Conservation (phyloP, 2,113 vertebrate species). For the Microcebus ravelobensis region DNA sequence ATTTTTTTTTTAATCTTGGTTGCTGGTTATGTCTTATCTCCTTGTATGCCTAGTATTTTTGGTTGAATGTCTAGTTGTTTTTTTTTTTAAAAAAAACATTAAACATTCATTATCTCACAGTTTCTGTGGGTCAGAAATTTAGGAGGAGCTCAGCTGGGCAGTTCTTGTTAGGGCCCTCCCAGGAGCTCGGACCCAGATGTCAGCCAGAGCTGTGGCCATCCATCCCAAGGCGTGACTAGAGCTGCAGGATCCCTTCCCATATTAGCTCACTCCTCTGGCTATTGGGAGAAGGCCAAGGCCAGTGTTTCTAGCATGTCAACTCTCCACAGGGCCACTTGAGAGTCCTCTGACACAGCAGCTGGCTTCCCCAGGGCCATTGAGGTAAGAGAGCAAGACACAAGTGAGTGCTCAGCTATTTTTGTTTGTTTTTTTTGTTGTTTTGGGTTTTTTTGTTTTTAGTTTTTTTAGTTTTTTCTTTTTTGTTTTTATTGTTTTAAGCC, state of each 20-base stretch:
- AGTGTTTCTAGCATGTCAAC: background rate
- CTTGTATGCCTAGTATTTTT: background rate
- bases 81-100: background rate
- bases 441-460: no score
- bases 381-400: background rate
- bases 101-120: background rate
- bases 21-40: background rate
- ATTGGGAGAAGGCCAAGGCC: background rate
- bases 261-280: background rate
- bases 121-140: background rate
- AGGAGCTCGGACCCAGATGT: background rate
- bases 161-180: background rate
- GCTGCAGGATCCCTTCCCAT: background rate
- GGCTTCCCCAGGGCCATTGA: background rate
- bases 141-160: background rate
- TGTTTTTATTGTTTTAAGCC: background rate
- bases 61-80: background rate
- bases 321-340: background rate
- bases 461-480: no score
- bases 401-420: background rate
- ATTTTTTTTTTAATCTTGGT: background rate
- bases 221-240: background rate
- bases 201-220: background rate
- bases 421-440: background rate
- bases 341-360: background rate